A percentile compares a stretch with the other conserved stretches of the same genome.
Conservation (phyloP, 1,140 invertebrate species). For the Andricus grossulariae region DNA sequence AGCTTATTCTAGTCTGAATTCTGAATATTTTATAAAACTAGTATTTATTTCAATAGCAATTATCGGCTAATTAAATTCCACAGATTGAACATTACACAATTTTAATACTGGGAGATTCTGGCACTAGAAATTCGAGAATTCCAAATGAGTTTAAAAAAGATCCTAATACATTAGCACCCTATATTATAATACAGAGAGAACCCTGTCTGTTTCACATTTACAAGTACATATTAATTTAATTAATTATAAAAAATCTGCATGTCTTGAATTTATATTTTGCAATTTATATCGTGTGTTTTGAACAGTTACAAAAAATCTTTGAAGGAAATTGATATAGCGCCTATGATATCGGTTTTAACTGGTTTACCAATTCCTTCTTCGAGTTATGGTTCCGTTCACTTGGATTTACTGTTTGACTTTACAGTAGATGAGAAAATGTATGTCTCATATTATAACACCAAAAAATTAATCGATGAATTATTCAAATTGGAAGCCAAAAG, state of each 20-base stretch:
- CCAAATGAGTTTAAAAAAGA: background rate
- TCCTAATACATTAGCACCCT: background rate
- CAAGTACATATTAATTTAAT: background rate
- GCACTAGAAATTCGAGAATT: background rate
- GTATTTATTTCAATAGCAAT: too few species aligned
- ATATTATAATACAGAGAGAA: background rate
- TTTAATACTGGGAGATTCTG: constrained; percentile 17
- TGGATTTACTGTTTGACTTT: background rate
- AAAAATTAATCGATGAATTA: background rate
- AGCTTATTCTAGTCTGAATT: background rate
- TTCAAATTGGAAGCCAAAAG: background rate
- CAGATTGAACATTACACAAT: background rate
- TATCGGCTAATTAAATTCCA: too few species aligned
- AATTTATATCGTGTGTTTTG: background rate
- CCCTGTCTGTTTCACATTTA: background rate
- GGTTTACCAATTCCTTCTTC: constrained; percentile 15
- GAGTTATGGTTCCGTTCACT: background rate
- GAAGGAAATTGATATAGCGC: background rate
- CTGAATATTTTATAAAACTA: background rate
- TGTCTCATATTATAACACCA: background rate
- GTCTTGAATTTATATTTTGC: background rate
- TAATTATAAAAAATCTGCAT: background rate
- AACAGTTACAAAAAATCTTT: background rate
- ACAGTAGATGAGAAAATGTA: background rate
- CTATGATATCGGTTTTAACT: background rate